A percentile compares a stretch with the other conserved stretches of the same genome.
phyloP scores from a whole-genome alignment of 2,113 vertebrate genomes.

The Cariama cristata region DNA sequence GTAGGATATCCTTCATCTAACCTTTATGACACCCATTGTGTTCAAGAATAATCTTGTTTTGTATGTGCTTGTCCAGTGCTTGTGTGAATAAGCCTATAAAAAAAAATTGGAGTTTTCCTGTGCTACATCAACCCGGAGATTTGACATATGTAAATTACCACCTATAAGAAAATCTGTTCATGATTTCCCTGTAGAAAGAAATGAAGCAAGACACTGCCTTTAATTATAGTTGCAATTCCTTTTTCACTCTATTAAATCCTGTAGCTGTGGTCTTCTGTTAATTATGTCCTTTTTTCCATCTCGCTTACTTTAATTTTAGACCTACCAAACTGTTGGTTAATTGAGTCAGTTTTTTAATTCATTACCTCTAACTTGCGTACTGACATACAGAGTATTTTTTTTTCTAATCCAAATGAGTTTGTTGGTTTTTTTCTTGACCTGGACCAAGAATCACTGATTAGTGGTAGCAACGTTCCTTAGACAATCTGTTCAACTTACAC shows the following conservation, averaged over 20 bases:
- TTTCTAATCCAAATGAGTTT: neutral
- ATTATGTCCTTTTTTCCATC: neutral
- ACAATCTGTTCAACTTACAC: neutral
- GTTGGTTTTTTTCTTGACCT: neutral
- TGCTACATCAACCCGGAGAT: neutral
- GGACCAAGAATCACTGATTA: neutral
- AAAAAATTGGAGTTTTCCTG: neutral
- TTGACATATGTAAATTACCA: neutral
- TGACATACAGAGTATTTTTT: neutral
- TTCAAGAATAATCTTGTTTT: neutral
- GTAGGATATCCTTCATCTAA: neutral
- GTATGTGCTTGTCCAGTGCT: neutral
- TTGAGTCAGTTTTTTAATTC: neutral
- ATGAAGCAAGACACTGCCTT: neutral
- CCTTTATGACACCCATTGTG: neutral
- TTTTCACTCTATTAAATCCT: neutral
- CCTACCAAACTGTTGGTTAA: neutral
- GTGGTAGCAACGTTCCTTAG: neutral
- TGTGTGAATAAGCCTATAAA: neutral
- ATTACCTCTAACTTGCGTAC: neutral
- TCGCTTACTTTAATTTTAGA: neutral
- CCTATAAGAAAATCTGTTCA: neutral
- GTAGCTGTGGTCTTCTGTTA: neutral
- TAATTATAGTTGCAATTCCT: constrained; percentile 20
- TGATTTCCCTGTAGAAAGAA: neutral